Percentiles rank a stretch among this genome's conserved stretches.
These are phyloP conservation scores for Drosophila percnosoma DNA, from an alignment of 2,888 invertebrate species.

Conservation along the genomic window DNA sequence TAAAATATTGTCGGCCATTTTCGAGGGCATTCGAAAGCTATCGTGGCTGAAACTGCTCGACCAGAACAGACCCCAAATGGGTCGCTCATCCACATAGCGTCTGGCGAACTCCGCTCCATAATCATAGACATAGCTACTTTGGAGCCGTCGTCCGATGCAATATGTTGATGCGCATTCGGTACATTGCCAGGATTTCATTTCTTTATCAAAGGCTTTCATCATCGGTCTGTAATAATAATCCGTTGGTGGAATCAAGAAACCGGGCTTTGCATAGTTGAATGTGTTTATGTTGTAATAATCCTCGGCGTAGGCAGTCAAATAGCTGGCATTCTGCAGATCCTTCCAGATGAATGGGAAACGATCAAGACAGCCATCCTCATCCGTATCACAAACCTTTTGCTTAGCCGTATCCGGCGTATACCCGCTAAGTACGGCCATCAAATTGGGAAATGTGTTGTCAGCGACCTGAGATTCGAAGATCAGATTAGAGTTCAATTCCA, in stretches of 20 bases:
- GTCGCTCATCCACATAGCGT: constrained; percentile 86
- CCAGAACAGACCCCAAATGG: constrained; percentile 91
- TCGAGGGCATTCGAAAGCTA: constrained; percentile 87
- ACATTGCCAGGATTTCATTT: constrained; percentile 59
- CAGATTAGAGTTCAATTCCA: not conserved
- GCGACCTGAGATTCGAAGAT: constrained; percentile 86
- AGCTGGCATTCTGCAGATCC: constrained; percentile 88
- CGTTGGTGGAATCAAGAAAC: constrained; percentile 89
- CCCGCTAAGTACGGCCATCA: constrained; percentile 92
- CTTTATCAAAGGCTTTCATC: constrained; percentile 87
- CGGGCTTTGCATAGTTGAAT: constrained; percentile 88
- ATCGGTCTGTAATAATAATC: constrained; percentile 92
- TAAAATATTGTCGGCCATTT: constrained; percentile 87
- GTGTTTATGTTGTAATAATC: constrained; percentile 87
- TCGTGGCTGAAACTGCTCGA: constrained; percentile 90
- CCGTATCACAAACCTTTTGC: constrained; percentile 84
- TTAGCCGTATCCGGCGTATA: constrained; percentile 85
- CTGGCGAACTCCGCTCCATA: constrained; percentile 88
- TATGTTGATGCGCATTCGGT: constrained; percentile 78
- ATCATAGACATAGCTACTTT: constrained; percentile 88
- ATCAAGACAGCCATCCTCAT: constrained; percentile 87
- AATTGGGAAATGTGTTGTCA: constrained; percentile 95
- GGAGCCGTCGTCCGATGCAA: constrained; percentile 87
- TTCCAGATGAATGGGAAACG: constrained; percentile 91
- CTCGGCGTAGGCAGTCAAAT: constrained; percentile 91